Conservation (phyloP, 1,140 invertebrate genomes). For the Pseudachorutes palmiensis region DNA sequence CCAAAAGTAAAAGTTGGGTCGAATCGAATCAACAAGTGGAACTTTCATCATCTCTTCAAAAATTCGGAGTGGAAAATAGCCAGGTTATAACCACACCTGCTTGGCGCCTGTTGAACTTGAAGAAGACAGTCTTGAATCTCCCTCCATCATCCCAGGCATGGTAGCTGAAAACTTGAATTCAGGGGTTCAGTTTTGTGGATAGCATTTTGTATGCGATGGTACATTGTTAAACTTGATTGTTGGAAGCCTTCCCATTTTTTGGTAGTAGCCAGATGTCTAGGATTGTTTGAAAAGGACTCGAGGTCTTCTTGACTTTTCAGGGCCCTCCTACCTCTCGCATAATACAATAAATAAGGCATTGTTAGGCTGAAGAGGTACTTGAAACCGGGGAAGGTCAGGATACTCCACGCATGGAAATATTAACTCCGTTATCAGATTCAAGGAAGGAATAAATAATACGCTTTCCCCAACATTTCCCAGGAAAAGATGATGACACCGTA, state of each 20-base stretch:
- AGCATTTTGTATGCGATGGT: too few species aligned
- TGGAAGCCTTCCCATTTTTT: too few species aligned
- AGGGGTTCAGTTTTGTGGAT: too few species aligned
- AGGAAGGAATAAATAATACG: not conserved
- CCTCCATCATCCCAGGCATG: not conserved
- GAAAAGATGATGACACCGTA: too few species aligned
- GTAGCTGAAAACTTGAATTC: too few species aligned
- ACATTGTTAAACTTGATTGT: too few species aligned
- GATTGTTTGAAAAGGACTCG: not conserved
- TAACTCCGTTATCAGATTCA: not conserved
- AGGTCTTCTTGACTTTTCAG: not conserved
- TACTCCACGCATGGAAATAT: not conserved
- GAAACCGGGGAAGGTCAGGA: not conserved
- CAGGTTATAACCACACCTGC: not conserved
- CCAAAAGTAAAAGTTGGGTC: not conserved
- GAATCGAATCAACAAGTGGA: conserved; percentile 7
- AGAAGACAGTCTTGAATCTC: not conserved
- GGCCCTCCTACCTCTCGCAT: not conserved
- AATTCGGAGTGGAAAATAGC: not conserved
- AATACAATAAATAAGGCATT: not conserved
- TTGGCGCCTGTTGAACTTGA: conserved; percentile 4
- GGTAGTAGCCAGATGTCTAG: not conserved
- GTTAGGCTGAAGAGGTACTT: conserved; percentile 2
- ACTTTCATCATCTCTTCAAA: not conserved
- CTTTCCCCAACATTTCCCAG: not conserved